Evolutionary conservation across 2,888 invertebrate genomes (phyloP), one percentile per base, ranked within the genome.

Genomic region (Drosophila nr. perissopoda): DNA sequence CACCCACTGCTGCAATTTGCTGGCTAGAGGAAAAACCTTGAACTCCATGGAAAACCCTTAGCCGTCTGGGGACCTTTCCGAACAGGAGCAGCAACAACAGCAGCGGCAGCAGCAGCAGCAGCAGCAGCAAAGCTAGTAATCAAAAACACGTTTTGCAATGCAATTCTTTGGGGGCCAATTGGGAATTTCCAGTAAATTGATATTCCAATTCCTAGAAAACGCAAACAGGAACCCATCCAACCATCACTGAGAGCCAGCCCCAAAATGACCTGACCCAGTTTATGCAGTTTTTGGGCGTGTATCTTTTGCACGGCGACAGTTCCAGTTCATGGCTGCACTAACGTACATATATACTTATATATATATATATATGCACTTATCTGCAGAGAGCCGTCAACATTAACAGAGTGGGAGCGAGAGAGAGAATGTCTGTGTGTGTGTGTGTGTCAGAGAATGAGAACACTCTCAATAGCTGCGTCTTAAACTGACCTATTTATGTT

Each of bases 261-360:
- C n/a, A 70, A 52, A 29, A 34, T 87, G 87, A 87, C 90, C 89
- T 88, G 87, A 88, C 87, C 87, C 85, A 88, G 88, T 88, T 89
- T 70, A 68, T 81, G 70, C 76, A 82, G 63, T 74, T 86, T 83
- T 90, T 81, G 87, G 90, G 90, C 85, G 90, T 90, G 90, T 89
- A 82, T 87, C 77, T 81, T 69, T 82, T 70, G 76, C 81, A 75
- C 68, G 79, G 67, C 63, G 46, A 67, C 64, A 78, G 53, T 82
- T 82, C 60, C 85, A 85, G 89, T 88, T 89, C 86, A 89, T 80
- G 90, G 89, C 77, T 90, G 85, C 85, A 88, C 70, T 78, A 80
- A 40, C n/a, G 29, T 57, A 42, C 6, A 57, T 33, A n/a, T 52
- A 36, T 16, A 36, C 34, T 25, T 33, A 46, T 16, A 18, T 18